Conservation (phyloP, 2,113 vertebrate species). For the Phylloscopus trochiloides region DNA sequence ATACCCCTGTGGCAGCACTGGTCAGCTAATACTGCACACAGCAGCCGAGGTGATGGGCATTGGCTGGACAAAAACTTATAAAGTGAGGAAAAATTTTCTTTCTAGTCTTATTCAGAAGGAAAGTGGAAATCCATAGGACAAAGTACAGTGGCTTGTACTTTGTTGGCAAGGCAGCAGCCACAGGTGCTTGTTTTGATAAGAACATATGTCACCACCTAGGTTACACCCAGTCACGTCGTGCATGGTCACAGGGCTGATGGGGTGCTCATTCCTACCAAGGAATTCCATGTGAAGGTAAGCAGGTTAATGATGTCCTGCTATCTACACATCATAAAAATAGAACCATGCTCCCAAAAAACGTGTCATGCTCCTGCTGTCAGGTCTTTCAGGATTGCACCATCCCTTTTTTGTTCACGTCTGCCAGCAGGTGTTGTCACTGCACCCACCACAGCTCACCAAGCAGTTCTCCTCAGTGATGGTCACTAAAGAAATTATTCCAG, state of each 20-base stretch:
- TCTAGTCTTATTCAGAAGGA: background rate
- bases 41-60: background rate
- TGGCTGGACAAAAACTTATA: background rate
- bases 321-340: background rate
- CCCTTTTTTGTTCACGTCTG: background rate
- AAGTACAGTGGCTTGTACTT: background rate
- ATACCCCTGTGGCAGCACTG: background rate
- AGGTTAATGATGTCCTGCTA: background rate
- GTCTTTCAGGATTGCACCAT: background rate
- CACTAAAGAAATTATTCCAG: background rate
- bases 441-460: background rate
- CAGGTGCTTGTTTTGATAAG: constrained; percentile 1
- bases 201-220: background rate
- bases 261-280: background rate
- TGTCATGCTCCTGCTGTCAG: background rate
- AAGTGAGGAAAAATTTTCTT: background rate
- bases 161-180: background rate
- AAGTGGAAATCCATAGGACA: background rate
- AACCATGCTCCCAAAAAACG: fast-evolving
- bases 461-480: background rate
- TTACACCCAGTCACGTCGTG: background rate
- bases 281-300: background rate
- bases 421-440: background rate
- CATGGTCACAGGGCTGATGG: background rate
- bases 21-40: background rate